Conservation (phyloP, 2,113 vertebrate species). For the zebrafish (Danio rerio) region DNA sequence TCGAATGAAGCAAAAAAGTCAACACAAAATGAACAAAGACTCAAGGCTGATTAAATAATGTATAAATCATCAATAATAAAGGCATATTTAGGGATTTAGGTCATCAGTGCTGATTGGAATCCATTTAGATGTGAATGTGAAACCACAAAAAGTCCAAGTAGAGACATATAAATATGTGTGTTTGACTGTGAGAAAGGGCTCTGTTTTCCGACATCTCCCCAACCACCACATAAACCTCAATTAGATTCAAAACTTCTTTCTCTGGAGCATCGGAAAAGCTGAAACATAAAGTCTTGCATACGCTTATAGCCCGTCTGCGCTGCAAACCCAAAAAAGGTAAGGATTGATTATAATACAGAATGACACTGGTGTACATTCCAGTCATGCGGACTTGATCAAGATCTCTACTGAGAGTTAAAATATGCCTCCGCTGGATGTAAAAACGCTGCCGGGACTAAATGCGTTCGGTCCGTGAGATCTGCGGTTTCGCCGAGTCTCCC, state of each 20-base stretch:
- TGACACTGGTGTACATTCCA: slow-evolving; percentile 13
- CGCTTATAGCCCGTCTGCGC: neutral
- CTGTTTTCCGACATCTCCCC: neutral
- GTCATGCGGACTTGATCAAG: neutral
- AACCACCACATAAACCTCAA: slow-evolving; percentile 10
- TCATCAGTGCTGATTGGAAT: neutral
- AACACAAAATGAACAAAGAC: neutral
- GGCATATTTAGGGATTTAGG: neutral
- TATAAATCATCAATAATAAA: neutral
- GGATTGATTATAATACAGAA: neutral
- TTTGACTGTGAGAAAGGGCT: neutral
- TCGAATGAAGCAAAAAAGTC: too few species aligned
- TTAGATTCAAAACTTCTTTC: neutral
- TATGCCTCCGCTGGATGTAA: neutral
- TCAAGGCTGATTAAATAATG: neutral
- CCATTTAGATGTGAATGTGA: neutral
- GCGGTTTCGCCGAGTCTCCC: neutral
- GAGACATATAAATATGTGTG: neutral
- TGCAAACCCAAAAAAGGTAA: neutral
- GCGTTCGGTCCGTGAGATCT: neutral
- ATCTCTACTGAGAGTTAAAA: slow-evolving; percentile 29
- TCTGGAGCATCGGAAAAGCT: neutral
- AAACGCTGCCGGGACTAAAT: neutral
- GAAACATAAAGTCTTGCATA: neutral
- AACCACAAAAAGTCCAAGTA: neutral